A percentile compares a stretch with the other conserved stretches of the same genome.
These are phyloP conservation scores for Fabriciana adippe DNA, from an alignment of 2,888 invertebrate species.

Conservation along the genomic window DNA sequence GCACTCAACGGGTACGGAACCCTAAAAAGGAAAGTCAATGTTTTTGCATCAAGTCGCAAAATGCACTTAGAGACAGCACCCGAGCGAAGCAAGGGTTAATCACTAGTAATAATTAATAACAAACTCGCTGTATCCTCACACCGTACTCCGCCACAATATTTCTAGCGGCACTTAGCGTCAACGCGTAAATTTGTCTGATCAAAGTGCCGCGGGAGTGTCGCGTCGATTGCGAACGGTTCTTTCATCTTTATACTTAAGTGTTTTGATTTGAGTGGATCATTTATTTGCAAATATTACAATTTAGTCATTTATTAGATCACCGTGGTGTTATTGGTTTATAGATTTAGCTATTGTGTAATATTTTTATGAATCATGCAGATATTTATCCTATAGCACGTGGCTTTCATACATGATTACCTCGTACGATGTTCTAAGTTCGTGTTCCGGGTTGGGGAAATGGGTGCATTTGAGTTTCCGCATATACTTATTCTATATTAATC, in stretches of 20 bases:
- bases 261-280: slow-evolving; percentile 11
- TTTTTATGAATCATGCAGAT: no score
- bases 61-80: background rate
- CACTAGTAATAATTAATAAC: background rate
- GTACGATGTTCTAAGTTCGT: no score
- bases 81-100: background rate
- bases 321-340: no score
- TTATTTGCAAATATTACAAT: background rate
- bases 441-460: no score
- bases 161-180: slow-evolving; percentile 51
- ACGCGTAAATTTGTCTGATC: slow-evolving; percentile 60
- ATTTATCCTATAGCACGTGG: no score
- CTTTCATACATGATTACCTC: no score
- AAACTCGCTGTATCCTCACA: slow-evolving; percentile 39
- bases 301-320: background rate
- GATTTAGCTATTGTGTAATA: no score
- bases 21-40: no score
- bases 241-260: slow-evolving; percentile 13
- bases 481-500: no score
- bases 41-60: background rate
- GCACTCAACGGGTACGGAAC: no score
- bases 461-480: no score
- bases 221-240: slow-evolving; percentile 2
- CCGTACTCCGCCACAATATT: slow-evolving; percentile 43
- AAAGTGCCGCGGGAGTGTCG: slow-evolving; percentile 43